phyloP scores from a whole-genome alignment of 2,888 invertebrate genomes.

The Melanostoma scalare region DNA sequence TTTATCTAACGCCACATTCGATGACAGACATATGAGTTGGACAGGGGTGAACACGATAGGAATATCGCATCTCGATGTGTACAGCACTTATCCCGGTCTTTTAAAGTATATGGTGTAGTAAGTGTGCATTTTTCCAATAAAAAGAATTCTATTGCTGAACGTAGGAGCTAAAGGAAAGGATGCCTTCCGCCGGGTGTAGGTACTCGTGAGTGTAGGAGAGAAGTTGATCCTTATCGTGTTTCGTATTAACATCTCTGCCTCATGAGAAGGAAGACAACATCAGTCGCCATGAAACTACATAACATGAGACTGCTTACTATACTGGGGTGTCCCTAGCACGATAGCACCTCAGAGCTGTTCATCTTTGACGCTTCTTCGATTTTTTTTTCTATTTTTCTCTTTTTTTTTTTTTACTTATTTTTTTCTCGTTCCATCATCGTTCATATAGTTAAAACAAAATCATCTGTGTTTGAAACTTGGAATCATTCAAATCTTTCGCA shows the following conservation, averaged over 20 bases:
- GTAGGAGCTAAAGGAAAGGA: constrained; percentile 61
- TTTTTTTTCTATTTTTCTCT: constrained; percentile 23
- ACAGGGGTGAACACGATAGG: constrained; percentile 53
- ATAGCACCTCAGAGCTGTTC: constrained; percentile 31
- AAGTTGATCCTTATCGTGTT: constrained; percentile 68
- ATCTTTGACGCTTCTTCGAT: constrained; percentile 23
- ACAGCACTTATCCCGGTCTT: constrained; percentile 32
- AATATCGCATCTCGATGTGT: constrained; percentile 25
- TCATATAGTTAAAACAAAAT: no score
- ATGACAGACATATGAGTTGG: constrained; percentile 65
- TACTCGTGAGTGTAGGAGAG: constrained; percentile 39
- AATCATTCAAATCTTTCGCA: background rate
- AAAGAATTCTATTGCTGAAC: constrained; percentile 17
- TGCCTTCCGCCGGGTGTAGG: constrained; percentile 39
- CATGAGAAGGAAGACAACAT: constrained; percentile 48
- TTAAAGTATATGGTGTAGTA: constrained; percentile 58
- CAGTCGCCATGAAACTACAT: constrained; percentile 48
- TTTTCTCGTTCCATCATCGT: constrained; percentile 19
- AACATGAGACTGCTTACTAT: constrained; percentile 42
- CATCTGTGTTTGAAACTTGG: background rate
- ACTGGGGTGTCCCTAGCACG: constrained; percentile 17
- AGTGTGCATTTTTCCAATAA: constrained; percentile 53
- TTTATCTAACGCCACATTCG: constrained; percentile 68
- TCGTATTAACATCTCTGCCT: constrained; percentile 51
- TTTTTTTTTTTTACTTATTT: constrained; percentile 23